Base-by-base conservation (phyloP, 2,113 vertebrate species). In the Crotalus horridus region DNA sequence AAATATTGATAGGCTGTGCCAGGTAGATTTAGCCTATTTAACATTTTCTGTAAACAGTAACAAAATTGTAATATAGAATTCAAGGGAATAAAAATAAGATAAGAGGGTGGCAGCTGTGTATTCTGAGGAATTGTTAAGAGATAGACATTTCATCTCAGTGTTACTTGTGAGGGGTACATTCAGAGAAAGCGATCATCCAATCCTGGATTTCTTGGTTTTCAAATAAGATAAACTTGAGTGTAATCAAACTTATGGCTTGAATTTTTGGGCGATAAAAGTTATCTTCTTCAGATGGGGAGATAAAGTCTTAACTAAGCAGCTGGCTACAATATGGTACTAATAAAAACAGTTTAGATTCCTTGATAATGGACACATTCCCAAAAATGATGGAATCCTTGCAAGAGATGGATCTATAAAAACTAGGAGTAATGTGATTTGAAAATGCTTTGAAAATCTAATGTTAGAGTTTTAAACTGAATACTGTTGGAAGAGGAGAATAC, bases 1-100 rank as follows among this genome's bases (percentile, higher is more conserved):
- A 98, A 99, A 99, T 96, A 98, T 99, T 94, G 99, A 99, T 97
- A 98, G 99, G 95, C 98, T 99, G 96, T 99, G 99, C 94, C 99
- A 99, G 98, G 99, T 99, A 98, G 95, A 43, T 81, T 46, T 29
- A 46, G 33, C 48, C 4, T 81, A 9, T 23, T 46, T 29, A 81
- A 55, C 1, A 2, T 86, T 46, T 61, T 33, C 29, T 54, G 13
- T 85, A 54, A 88, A 87, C 29, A 56, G 61, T 33, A 53, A 39
- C 74, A 87, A n/a, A 43, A 15, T 88, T 74, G 11, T 85, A 92
- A 85, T 12, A 26, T 69, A 86, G 24, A 91, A 58, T 17, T 85
- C n/a, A 81, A 81, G 33, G 74, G 7, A 33, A 81, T 81, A 81
- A 7, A 81, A 21, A 43, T 43, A 81, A 43, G 33, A 81, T 81